Base-by-base conservation (phyloP, 1,140 invertebrate genomes). In the Eueides isabella region DNA sequence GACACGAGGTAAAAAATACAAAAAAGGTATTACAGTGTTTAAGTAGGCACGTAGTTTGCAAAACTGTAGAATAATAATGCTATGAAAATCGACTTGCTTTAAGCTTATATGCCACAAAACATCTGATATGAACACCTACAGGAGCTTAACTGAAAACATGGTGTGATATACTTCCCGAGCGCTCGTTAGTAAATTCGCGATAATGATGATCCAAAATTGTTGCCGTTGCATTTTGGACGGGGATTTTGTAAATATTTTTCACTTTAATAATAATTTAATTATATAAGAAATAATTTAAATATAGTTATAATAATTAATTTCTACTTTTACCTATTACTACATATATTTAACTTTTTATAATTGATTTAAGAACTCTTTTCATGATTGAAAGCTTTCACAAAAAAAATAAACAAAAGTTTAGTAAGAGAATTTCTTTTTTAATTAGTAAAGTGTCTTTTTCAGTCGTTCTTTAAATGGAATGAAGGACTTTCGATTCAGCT, bases 41-140 rank as follows among this genome's bases (percentile, higher is more conserved):
- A 67, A 75, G 74, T 80, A 86, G 84, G 80, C 80, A 82, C 83
- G 84, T 82, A 75, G 55, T 72, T 64, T n/a, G 80, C 76, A 82
- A 87, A 87, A 75, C 86, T 81, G 72, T 73, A 75, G n/a, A n/a
- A n/a, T n/a, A 85, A 86, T 69, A 75, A n/a, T n/a, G 75, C 71
- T 78, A 76, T 78, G 74, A 68, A 44, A 69, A 80, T 19, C 76
- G 74, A 77, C 80, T 89, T 88, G 86, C 82, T 84, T 80, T 76
- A 72, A n/a, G 67, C 83, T 89, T 89, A 89, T 89, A 86, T 88
- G 82, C 87, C 84, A 76, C 85, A 85, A 83, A 84, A 85, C 83
- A 83, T 73, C 83, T 84, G 80, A 80, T 78, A 78, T 80, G 79
- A 76, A 76, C 72, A 80, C 35, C 72, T 55, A 69, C 72, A 30